A percentile compares a stretch with the other conserved stretches of the same genome.
These are phyloP conservation scores for Gila orcuttii DNA, from an alignment of 2,113 vertebrate species.

Conservation along the genomic window DNA sequence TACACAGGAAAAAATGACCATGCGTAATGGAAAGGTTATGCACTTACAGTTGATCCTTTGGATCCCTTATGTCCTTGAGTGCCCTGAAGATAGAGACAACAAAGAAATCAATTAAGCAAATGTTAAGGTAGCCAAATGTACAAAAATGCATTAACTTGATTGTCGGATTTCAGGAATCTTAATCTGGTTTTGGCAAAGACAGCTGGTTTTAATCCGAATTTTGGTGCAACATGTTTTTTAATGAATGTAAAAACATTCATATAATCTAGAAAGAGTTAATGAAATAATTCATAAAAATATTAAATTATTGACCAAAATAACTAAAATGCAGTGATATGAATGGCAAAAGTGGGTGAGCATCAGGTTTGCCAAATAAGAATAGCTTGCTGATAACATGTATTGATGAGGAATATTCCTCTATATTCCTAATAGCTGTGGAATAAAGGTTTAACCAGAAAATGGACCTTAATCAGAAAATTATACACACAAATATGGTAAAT, in stretches of 20 bases:
- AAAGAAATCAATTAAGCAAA: constrained; percentile 1
- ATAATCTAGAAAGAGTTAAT: not conserved
- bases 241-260: constrained; percentile 1
- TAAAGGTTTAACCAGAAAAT: not conserved
- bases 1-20: not conserved
- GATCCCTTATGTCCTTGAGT: constrained; percentile 92
- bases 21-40: not conserved
- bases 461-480: too few species aligned
- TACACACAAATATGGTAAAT: too few species aligned
- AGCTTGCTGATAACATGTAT: not conserved
- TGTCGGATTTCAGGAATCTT: too few species aligned
- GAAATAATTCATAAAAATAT: not conserved
- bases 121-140: not conserved
- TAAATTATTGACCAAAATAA: not conserved
- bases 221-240: not conserved
- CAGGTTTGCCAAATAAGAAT: not conserved
- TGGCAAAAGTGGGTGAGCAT: not conserved
- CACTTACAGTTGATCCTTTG: constrained; percentile 92
- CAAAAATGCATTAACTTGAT: not conserved
- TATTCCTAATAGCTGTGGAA: not conserved
- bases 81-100: constrained; percentile 75
- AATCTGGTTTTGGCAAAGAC: too few species aligned
- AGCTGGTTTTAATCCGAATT: not conserved
- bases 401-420: not conserved
- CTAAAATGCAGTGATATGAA: not conserved